These are phyloP conservation scores for Clarias fuscus DNA, from an alignment of 2,797 vertebrate species.

Conservation along the genomic window DNA sequence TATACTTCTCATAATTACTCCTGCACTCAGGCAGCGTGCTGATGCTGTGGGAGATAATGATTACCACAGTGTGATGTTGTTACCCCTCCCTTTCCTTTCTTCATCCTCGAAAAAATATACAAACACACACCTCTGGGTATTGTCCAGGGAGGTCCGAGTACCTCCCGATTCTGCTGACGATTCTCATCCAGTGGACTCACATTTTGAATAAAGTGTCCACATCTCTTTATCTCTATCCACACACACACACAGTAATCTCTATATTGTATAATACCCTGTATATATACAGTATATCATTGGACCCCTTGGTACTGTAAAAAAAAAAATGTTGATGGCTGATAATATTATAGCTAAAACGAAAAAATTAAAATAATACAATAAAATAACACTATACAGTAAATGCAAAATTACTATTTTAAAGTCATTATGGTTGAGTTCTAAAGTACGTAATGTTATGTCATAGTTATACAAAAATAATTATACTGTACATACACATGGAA, in stretches of 20 bases:
- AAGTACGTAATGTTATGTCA: background rate
- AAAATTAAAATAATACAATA: background rate
- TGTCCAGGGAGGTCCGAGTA: constrained; percentile 28
- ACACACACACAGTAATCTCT: background rate
- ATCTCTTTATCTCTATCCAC: constrained; percentile 13
- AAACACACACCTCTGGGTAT: constrained; percentile 14
- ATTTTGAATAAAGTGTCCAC: constrained; percentile 16
- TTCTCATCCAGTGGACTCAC: constrained; percentile 18
- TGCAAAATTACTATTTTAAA: too few relatives aligned
- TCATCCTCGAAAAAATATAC: constrained; percentile 13
- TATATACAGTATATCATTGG: too few relatives aligned
- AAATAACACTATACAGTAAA: background rate
- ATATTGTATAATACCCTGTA: background rate
- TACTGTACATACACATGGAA: background rate
- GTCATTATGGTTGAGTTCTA: background rate
- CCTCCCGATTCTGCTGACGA: constrained; percentile 42
- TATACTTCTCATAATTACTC: constrained; percentile 52
- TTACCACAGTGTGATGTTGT: constrained; percentile 42
- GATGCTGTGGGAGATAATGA: constrained; percentile 53
- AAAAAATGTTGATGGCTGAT: background rate
- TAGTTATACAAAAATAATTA: background rate
- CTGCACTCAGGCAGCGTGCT: constrained; percentile 51
- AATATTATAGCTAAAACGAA: background rate
- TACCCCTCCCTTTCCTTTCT: constrained; percentile 3
- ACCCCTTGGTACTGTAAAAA: background rate